Evolutionary conservation across 2,113 vertebrate genomes (phyloP).

Genomic region (Beaufortia kweichowensis): DNA sequence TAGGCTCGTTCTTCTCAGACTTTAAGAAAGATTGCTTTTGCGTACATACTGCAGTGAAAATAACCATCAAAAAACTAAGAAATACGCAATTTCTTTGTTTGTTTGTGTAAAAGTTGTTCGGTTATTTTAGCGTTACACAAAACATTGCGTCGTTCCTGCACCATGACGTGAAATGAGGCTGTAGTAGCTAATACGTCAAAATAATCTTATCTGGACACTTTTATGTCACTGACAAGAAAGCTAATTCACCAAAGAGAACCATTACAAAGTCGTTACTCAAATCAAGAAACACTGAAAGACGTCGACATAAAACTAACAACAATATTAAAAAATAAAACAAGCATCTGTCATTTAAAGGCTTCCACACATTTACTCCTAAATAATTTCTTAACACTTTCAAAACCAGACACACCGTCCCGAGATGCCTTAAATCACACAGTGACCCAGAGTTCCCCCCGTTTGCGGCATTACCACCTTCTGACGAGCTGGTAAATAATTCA

Average conservation of each 20-base stretch:
- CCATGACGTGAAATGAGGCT: no score
- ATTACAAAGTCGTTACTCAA: not conserved
- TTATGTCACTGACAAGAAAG: no score
- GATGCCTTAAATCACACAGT: conserved; percentile 11
- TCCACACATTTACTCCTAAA: not conserved
- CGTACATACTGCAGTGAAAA: not conserved
- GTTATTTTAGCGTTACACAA: not conserved
- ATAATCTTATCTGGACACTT: no score
- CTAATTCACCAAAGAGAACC: not conserved
- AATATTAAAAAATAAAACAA: conserved; percentile 1
- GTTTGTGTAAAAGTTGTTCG: not conserved
- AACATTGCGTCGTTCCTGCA: no score
- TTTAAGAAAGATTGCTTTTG: conserved; percentile 22
- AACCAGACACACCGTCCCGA: conserved; percentile 13
- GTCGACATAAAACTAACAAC: not conserved
- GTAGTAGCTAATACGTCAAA: no score
- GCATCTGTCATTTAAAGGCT: not conserved
- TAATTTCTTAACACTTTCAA: not conserved
- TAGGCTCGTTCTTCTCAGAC: conserved; percentile 1
- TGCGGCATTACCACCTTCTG: not conserved
- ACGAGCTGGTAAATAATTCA: conserved; percentile 29
- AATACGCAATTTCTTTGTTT: not conserved
- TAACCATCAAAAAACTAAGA: not conserved
- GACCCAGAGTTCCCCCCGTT: not conserved
- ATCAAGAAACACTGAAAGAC: not conserved